Percentiles rank a stretch among this genome's conserved stretches.
These are phyloP conservation scores for Hesperophylax magnus DNA, from an alignment of 1,140 invertebrate genomes.

Conservation along the genomic window DNA sequence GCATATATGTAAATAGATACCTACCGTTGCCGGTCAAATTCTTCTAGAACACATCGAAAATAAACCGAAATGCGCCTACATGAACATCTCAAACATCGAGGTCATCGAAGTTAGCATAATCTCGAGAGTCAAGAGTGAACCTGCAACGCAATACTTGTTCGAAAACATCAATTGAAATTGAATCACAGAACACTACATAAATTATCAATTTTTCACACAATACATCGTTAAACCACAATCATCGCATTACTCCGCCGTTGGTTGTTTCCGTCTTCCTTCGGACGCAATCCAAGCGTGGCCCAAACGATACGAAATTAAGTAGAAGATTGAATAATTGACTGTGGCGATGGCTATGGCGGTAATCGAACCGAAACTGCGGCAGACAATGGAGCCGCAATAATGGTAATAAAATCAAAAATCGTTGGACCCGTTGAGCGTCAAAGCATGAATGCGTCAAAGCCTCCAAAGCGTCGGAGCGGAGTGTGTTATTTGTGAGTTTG, in stretches of 20 bases:
- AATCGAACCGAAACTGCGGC: conserved; percentile 16
- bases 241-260: neutral
- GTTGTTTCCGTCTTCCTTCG: neutral
- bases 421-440: neutral
- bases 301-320: no score
- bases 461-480: neutral
- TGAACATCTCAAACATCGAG: no score
- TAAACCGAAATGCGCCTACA: no score
- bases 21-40: no score
- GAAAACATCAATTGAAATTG: no score
- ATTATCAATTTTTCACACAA: conserved; percentile 10
- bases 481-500: no score
- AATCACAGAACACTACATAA: neutral
- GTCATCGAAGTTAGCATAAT: no score
- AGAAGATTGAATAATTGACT: neutral
- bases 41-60: no score
- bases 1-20: no score
- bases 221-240: conserved; percentile 26
- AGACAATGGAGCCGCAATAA: neutral
- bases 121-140: no score
- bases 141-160: no score
- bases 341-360: conserved; percentile 1
- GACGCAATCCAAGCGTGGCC: neutral
- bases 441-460: conserved; percentile 7
- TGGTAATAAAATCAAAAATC: conserved; percentile 21